Conservation (phyloP, 30 jellyfish, hydroid and myxozoan genomes). For the Mastigias papua region DNA sequence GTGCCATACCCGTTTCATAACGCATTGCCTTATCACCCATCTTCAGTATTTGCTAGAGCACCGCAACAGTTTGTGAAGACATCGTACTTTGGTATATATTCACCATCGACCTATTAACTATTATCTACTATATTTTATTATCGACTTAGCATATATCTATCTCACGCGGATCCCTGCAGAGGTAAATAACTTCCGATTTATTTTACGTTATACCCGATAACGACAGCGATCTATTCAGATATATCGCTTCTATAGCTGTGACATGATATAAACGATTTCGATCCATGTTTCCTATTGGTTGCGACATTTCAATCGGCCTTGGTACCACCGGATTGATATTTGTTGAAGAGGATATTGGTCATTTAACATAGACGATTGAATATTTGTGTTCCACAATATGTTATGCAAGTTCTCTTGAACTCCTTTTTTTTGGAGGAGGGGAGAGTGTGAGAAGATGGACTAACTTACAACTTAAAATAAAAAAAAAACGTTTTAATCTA, state of each 20-base stretch:
- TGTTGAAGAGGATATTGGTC: not conserved
- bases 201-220: not conserved
- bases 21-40: not conserved
- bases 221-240: not conserved
- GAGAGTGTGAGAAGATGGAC: too few relatives aligned
- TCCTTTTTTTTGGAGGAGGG: not conserved
- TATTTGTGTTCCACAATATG: not conserved
- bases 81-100: not conserved
- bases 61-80: not conserved
- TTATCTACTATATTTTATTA: not conserved
- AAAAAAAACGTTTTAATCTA: too few relatives aligned
- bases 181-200: not conserved
- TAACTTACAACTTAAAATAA: too few relatives aligned
- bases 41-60: not conserved
- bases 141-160: not conserved
- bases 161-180: not conserved
- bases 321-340: not conserved
- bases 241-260: not conserved
- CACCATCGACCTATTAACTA: not conserved
- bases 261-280: not conserved
- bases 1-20: not conserved
- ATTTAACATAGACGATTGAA: not conserved
- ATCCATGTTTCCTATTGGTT: not conserved
- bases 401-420: not conserved
- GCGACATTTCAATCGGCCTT: not conserved